Conservation (phyloP, 2,113 vertebrate genomes). For the Spheniscus mendiculus region DNA sequence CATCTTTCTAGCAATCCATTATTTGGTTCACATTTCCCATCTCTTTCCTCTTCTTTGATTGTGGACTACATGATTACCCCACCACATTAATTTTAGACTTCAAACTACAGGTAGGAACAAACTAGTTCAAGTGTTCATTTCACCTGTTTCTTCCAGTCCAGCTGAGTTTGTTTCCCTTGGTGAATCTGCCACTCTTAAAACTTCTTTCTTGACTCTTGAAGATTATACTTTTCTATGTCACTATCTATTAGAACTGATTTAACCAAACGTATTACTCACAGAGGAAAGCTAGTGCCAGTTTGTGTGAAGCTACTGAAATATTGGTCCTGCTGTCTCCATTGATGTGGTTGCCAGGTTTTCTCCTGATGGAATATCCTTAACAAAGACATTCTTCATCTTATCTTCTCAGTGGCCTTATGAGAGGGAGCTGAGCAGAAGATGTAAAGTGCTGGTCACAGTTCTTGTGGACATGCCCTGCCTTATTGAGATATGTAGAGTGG, state of each 20-base stretch:
- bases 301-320: neutral
- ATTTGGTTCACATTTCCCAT: neutral
- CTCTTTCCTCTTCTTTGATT: neutral
- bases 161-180: neutral
- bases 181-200: neutral
- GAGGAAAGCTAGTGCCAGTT: neutral
- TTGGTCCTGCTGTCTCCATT: neutral
- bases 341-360: neutral
- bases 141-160: neutral
- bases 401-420: neutral
- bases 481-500: neutral
- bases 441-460: neutral
- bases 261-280: neutral
- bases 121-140: neutral
- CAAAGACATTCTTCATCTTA: neutral
- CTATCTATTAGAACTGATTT: neutral
- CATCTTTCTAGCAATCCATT: neutral
- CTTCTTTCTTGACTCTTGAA: neutral
- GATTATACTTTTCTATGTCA: neutral
- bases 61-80: neutral
- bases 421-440: neutral
- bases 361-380: neutral
- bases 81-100: neutral
- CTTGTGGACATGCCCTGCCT: neutral
- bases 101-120: neutral